phyloP scores from a whole-genome alignment of 2,113 vertebrate species.

The Rhinogobius similis region DNA sequence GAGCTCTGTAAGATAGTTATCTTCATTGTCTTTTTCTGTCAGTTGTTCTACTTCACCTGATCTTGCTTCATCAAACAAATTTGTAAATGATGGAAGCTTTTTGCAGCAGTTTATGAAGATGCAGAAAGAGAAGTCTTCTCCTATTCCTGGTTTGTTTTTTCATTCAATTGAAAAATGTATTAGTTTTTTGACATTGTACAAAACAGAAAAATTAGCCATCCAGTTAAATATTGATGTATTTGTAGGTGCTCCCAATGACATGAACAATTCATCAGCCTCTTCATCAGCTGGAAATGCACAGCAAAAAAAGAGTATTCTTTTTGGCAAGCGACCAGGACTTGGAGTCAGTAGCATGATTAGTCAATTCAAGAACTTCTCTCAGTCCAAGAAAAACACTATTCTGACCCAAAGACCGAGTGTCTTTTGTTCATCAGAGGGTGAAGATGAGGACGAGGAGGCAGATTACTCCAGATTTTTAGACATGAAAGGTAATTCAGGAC shows the following conservation, averaged over 20 bases:
- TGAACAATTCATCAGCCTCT: conserved; percentile 53
- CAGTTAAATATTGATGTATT: background rate
- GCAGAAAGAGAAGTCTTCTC: conserved; percentile 85
- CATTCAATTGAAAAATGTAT: background rate
- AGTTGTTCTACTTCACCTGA: conserved; percentile 71
- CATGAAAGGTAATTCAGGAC: conserved; percentile 78
- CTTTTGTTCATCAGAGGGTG: conserved; percentile 88
- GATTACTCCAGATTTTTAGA: conserved; percentile 81
- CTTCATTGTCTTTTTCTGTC: background rate
- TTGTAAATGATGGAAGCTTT: conserved; percentile 95
- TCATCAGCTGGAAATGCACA: conserved; percentile 47
- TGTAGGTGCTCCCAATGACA: conserved; percentile 64
- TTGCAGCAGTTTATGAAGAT: conserved; percentile 95
- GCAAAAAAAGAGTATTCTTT: conserved; percentile 78
- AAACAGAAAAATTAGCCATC: background rate
- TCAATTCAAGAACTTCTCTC: conserved; percentile 86
- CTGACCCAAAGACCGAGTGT: conserved; percentile 84
- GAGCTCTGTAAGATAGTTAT: background rate
- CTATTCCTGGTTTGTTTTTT: conserved; percentile 70
- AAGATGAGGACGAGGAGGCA: conserved; percentile 87
- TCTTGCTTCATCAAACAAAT: conserved; percentile 85
- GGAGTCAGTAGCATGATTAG: conserved; percentile 84
- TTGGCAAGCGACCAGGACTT: conserved; percentile 84
- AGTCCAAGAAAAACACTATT: conserved; percentile 83
- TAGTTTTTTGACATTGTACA: background rate